A percentile compares a stretch with the other conserved stretches of the same genome.
phyloP scores from a whole-genome alignment of 2,888 invertebrate species.

The Mimachlamys varia region DNA sequence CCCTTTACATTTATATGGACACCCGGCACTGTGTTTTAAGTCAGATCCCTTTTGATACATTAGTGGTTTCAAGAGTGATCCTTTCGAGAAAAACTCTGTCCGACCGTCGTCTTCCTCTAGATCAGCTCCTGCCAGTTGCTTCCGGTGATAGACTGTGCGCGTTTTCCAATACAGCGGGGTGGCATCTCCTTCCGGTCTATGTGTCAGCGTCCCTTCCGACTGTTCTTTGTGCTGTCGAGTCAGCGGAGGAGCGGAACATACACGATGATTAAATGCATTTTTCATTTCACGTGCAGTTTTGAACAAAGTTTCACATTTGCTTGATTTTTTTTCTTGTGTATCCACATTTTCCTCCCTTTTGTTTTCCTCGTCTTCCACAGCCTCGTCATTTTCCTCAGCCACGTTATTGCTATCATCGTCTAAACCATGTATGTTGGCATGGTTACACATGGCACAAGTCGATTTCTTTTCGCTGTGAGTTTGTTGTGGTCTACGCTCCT shows the following conservation, averaged over 20 bases:
- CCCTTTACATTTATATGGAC: slow-evolving; percentile 69
- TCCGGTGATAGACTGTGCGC: slow-evolving; percentile 43
- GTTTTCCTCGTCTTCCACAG: neutral
- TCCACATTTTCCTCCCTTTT: neutral
- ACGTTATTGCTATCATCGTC: neutral
- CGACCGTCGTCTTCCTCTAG: neutral
- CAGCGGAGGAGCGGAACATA: slow-evolving; percentile 43
- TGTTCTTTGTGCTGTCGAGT: neutral
- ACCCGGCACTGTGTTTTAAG: slow-evolving; percentile 61
- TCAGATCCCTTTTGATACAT: slow-evolving; percentile 39
- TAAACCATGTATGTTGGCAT: neutral
- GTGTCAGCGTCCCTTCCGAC: neutral
- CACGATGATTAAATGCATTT: slow-evolving; percentile 29
- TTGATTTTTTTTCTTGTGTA: neutral
- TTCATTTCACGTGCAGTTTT: slow-evolving; percentile 42
- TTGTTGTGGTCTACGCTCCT: neutral
- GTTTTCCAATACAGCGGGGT: slow-evolving; percentile 49
- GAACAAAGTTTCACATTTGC: neutral
- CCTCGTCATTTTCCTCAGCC: neutral
- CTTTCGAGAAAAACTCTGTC: slow-evolving; percentile 34
- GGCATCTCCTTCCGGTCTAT: neutral
- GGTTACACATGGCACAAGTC: slow-evolving; percentile 17
- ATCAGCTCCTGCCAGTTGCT: slow-evolving; percentile 30
- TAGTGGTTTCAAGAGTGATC: slow-evolving; percentile 47
- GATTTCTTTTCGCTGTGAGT: neutral